phyloP scores from a whole-genome alignment of 2,888 invertebrate genomes.

The Idaea dimidiata region DNA sequence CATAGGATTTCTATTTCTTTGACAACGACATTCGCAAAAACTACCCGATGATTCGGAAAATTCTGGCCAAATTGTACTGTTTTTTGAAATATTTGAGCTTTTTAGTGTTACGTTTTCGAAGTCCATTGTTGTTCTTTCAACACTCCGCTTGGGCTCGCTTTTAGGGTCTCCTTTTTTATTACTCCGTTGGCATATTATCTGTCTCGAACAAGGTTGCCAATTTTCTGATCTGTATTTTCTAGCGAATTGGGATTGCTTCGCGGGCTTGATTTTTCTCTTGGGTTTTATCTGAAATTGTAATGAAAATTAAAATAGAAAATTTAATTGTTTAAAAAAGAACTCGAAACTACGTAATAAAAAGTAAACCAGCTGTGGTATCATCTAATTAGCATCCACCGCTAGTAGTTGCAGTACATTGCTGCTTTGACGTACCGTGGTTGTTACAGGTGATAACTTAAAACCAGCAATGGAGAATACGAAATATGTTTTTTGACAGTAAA shows the following conservation, averaged over 20 bases:
- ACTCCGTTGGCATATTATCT: not conserved
- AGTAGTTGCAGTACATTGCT: no score
- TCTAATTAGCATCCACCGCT: no score
- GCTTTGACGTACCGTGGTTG: no score
- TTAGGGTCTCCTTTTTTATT: not conserved
- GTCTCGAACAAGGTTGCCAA: slow-evolving; percentile 33
- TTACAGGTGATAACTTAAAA: no score
- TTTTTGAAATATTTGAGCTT: not conserved
- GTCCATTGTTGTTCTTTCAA: not conserved
- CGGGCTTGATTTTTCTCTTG: slow-evolving; percentile 20
- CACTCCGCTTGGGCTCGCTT: not conserved
- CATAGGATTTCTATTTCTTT: slow-evolving; percentile 46
- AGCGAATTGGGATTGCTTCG: slow-evolving; percentile 9
- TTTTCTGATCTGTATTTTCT: slow-evolving; percentile 38
- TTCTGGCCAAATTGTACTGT: not conserved
- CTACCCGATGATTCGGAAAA: not conserved
- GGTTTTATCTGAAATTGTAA: slow-evolving; percentile 13
- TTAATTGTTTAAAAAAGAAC: no score
- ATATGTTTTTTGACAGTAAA: no score
- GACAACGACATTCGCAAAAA: not conserved
- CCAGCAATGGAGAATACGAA: no score
- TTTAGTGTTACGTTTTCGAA: not conserved
- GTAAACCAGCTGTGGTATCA: no score
- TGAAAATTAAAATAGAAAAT: not conserved
- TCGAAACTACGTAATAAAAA: no score